Evolutionary conservation across 2,113 vertebrate species (phyloP).

Genomic region (Myrmophylax atrothorax): DNA sequence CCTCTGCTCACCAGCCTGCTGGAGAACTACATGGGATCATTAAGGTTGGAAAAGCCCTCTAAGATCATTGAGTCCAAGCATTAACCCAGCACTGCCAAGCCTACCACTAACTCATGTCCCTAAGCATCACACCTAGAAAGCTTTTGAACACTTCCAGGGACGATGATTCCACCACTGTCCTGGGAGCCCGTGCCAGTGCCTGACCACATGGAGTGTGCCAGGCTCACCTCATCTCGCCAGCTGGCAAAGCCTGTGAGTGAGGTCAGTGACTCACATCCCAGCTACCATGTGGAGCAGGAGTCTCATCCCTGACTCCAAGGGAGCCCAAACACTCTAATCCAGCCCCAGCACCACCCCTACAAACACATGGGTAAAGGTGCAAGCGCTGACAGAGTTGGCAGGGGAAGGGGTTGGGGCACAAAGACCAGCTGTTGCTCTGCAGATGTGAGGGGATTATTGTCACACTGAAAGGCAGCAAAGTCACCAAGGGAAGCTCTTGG

Average conservation of each 20-base stretch:
- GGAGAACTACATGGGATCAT: neutral
- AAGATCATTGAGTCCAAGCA: neutral
- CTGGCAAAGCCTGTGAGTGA: neutral
- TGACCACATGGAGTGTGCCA: neutral
- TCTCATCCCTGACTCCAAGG: neutral
- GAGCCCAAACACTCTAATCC: neutral
- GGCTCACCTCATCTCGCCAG: neutral
- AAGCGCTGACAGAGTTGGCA: neutral
- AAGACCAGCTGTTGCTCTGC: neutral
- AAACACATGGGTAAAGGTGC: neutral
- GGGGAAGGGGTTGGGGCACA: neutral
- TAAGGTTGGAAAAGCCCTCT: neutral
- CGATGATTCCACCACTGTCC: neutral
- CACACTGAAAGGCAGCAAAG: accelerated
- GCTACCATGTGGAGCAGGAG: neutral
- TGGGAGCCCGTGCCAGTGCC: neutral
- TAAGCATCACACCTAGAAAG: neutral
- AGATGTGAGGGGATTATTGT: neutral
- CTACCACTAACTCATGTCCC: neutral
- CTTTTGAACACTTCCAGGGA: neutral
- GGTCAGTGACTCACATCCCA: neutral
- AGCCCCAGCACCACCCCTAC: neutral
- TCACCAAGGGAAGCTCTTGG: neutral
- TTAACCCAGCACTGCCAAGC: neutral
- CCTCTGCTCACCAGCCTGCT: neutral